Percentiles rank a stretch among this genome's conserved stretches.
These are phyloP conservation scores for Drosophila parvula DNA, from an alignment of 1,140 invertebrate genomes.

Conservation along the genomic window DNA sequence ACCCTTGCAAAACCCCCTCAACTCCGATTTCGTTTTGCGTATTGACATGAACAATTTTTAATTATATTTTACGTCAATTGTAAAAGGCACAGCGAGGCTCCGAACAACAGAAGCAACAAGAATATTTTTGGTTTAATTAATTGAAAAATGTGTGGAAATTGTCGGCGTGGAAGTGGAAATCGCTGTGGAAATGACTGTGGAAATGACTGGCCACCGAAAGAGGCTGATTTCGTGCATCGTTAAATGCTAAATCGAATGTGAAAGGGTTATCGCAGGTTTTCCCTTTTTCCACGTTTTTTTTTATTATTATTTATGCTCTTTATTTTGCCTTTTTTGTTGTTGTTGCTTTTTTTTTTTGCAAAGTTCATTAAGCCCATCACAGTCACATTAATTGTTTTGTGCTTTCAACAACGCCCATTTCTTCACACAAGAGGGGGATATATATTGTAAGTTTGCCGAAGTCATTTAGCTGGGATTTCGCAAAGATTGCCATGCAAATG, in stretches of 20 bases:
- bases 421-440: constrained; percentile 19
- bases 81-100: constrained; percentile 63
- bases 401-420: constrained; percentile 74
- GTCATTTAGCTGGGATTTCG: constrained; percentile 61
- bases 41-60: constrained; percentile 75
- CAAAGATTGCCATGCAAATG: constrained; percentile 58
- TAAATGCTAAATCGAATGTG: constrained; percentile 55
- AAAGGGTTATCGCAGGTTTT: constrained; percentile 52
- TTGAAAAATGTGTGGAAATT: constrained; percentile 69
- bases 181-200: constrained; percentile 46
- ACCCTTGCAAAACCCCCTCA: constrained; percentile 2
- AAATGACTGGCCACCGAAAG: constrained; percentile 36
- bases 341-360: constrained; percentile 19
- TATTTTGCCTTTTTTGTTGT: constrained; percentile 3
- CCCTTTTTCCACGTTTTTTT: constrained; percentile 28
- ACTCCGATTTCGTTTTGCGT: constrained; percentile 46
- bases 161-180: constrained; percentile 29
- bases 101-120: constrained; percentile 55
- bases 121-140: constrained; percentile 80
- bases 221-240: constrained; percentile 44
- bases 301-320: constrained; percentile 10
- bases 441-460: constrained; percentile 33
- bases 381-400: constrained; percentile 69
- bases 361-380: constrained; percentile 73
- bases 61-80: constrained; percentile 82